Evolutionary conservation across 2,797 vertebrate species (phyloP), one percentile per base, ranked within the genome.

Genomic region (Propithecus deckenii): DNA sequence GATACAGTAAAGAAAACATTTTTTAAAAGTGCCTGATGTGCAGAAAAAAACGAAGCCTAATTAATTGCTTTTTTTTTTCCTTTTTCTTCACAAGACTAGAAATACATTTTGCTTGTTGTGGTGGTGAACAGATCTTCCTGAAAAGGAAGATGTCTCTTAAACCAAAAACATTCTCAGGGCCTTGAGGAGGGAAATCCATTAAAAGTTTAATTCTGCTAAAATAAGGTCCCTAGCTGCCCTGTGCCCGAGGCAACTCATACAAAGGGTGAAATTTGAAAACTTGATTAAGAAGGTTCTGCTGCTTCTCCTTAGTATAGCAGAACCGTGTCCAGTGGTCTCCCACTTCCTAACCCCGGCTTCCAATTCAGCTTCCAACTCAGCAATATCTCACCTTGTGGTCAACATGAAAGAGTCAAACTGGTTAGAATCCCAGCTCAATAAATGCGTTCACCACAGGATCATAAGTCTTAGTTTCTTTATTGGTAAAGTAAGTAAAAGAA

Each of bases 101-200:
- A 98, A 98, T 96, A 57, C 93, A 96, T 97, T 98, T 98, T 91
- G 65, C 86, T 98, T 97, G n/a, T 97, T 95, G 95, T 98, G 94
- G 95, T 35, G 78, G 72, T 30, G 96, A 98, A 91, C 76, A 86
- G 96, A 93, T 95, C 86, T 93, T 95, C 65, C 85, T 89, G 35
- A 96, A 94, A 93, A 87, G n/a, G 32, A 96, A 96, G 80, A 55
- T 83, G 84, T 79, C 25, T 96, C 83, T 96, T 86, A 95, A 89
- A 67, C 67, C 38, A 97, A 41, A 97, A 96, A 90, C 87, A 95
- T 89, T 94, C 93, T 96, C 96, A 90, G 89, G 72, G 80, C 80
- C 93, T 65, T 71, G 17, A 17, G 41, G 50, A 95, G 38, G 55
- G 92, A 95, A 96, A 97, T 93, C 96, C 94, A 94, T 96, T 97